Conservation (phyloP, 2,797 vertebrate genomes). For the Syndactyla subalaris region DNA sequence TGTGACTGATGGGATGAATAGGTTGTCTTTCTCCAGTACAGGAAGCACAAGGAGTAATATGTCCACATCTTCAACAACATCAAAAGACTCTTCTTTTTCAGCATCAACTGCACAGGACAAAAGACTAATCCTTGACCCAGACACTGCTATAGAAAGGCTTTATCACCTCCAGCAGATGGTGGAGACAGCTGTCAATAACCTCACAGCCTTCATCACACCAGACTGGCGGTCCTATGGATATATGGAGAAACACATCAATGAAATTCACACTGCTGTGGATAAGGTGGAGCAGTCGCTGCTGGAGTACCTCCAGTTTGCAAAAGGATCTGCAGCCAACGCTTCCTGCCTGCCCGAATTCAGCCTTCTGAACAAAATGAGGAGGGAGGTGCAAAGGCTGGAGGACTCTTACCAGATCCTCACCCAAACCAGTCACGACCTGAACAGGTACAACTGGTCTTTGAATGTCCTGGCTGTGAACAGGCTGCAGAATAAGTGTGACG, state of each 20-base stretch:
- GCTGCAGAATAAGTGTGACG: constrained; percentile 87
- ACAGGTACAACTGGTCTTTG: constrained; percentile 86
- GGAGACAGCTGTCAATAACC: constrained; percentile 80
- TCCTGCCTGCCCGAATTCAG: constrained; percentile 82
- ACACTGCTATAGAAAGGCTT: constrained; percentile 87
- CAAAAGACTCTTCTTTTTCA: constrained; percentile 82
- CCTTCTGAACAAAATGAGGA: constrained; percentile 87
- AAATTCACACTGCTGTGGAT: constrained; percentile 84
- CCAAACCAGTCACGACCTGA: constrained; percentile 87
- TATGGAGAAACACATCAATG: constrained; percentile 89
- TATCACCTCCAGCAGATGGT: constrained; percentile 84
- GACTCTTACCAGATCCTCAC: constrained; percentile 94
- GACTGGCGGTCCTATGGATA: constrained; percentile 89
- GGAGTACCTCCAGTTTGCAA: constrained; percentile 87
- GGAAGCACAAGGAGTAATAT: constrained; percentile 94
- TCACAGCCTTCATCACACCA: constrained; percentile 80
- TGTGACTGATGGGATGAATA: constrained; percentile 89
- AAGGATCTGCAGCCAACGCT: constrained; percentile 84
- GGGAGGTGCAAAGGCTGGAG: constrained; percentile 90
- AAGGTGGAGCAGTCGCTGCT: constrained; percentile 82
- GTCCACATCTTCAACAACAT: constrained; percentile 94
- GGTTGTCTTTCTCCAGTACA: constrained; percentile 93
- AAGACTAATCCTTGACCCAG: constrained; percentile 81
- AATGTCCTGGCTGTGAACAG: constrained; percentile 81
- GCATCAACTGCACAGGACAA: constrained; percentile 84